phyloP scores from a whole-genome alignment of 2,888 invertebrate genomes.

The Philaethria dido region DNA sequence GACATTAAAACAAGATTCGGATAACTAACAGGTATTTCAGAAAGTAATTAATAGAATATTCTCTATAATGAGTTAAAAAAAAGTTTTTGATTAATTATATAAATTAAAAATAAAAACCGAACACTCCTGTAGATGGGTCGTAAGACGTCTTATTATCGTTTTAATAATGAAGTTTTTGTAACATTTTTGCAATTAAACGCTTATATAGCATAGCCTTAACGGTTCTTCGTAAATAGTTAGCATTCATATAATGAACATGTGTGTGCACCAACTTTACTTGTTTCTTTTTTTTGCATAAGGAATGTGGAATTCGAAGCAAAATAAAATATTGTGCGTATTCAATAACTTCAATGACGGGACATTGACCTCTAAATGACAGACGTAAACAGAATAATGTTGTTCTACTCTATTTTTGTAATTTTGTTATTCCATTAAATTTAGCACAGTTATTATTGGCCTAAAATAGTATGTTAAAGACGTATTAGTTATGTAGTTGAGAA shows the following conservation, averaged over 20 bases:
- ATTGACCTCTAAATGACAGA: conserved; percentile 20
- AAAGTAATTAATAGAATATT: conserved; percentile 1
- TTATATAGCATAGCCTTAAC: conserved; percentile 25
- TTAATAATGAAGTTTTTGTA: conserved; percentile 17
- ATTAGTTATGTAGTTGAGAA: neutral
- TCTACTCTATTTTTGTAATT: neutral
- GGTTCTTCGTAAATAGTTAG: conserved; percentile 27
- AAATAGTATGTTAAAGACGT: neutral
- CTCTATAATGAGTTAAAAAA: conserved; percentile 7
- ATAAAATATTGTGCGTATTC: conserved; percentile 27
- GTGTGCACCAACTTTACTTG: conserved; percentile 15
- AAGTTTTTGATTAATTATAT: neutral
- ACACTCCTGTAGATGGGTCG: conserved; percentile 4
- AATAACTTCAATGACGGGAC: conserved; percentile 24
- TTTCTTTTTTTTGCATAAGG: conserved; percentile 23
- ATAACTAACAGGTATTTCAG: neutral
- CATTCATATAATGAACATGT: conserved; percentile 28
- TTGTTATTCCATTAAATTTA: neutral
- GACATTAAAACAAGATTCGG: conserved; percentile 3
- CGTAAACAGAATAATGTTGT: neutral
- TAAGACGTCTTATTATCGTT: conserved; percentile 13
- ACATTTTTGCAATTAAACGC: conserved; percentile 23
- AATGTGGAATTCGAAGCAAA: conserved; percentile 27
- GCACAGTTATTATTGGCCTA: no score
- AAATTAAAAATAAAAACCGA: conserved; percentile 11